phyloP scores from a whole-genome alignment of 2,888 invertebrate genomes.

The Stenoptilia bipunctidactyla region DNA sequence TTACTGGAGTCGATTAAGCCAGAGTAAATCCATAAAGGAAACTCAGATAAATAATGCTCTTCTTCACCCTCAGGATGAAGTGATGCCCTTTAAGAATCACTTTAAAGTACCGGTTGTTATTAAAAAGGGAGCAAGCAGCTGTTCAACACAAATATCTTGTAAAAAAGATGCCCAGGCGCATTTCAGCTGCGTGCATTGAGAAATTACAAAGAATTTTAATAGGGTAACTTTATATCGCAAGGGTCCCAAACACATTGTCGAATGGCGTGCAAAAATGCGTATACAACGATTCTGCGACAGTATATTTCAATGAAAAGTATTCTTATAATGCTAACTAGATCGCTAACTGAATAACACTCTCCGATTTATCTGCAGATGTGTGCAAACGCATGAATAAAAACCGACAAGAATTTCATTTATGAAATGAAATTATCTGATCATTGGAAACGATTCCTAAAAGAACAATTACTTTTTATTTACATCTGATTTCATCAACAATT shows the following conservation, averaged over 20 bases:
- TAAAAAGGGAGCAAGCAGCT: constrained; percentile 44
- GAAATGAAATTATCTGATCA: not conserved
- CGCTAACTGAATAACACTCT: not conserved
- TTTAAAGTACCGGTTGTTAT: constrained; percentile 21
- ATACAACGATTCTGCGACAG: not conserved
- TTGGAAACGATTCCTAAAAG: no score
- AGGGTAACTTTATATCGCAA: no score
- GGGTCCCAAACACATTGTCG: no score
- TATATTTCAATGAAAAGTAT: constrained; percentile 9
- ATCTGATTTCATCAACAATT: no score
- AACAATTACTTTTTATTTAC: no score
- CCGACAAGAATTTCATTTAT: not conserved
- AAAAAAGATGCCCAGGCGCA: not conserved
- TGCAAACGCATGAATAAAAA: not conserved
- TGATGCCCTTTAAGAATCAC: constrained; percentile 27
- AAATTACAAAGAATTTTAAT: no score
- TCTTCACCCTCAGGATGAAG: constrained; percentile 27
- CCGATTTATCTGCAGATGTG: not conserved
- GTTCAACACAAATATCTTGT: constrained; percentile 22
- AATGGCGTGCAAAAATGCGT: constrained; percentile 20
- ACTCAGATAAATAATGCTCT: constrained; percentile 22
- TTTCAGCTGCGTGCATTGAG: not conserved
- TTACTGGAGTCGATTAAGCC: no score
- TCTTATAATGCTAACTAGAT: constrained; percentile 7
- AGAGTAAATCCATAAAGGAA: not conserved